Evolutionary conservation across 2,888 invertebrate species (phyloP), one percentile per base, ranked within the genome.

Genomic region (Subacronicta megacephala): DNA sequence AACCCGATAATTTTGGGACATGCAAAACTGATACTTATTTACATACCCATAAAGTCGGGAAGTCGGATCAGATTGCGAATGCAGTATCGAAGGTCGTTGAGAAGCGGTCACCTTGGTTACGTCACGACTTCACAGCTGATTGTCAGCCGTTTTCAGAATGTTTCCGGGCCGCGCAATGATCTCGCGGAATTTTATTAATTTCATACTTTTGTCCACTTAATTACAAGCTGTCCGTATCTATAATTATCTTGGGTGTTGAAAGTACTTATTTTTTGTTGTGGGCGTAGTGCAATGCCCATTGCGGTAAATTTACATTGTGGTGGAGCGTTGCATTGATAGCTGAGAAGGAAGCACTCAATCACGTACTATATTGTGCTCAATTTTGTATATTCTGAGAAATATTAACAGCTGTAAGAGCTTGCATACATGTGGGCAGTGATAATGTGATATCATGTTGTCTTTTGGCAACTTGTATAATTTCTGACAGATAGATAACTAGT

Each of bases 71-170:
- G 52, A 17, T 58, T 17, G 40, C 55, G n/a, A 4, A 29, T 46
- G 49, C 31, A 38, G 33, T 56, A 44, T 53, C 43, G 69, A 78
- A 81, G 79, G 79, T 62, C 74, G 36, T 20, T 51, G 17, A 37
- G 53, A 46, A 57, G 46, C 77, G 77, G 82, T 81, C 80, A 81
- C 78, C 80, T 82, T 80, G 40, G 60, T 72, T 71, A 65, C 79
- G 77, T 82, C 75, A 77, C 52, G 37, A 55, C n/a, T 12, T 53
- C 35, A 41, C 82, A 78, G 80, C 79, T 81, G 82, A 81, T 71
- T 65, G 52, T 57, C 58, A 47, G 46, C 13, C 26, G 65, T 23
- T 37, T 13, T 31, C 43, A 2, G n/a, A 42, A 29, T 33, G 45
- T n/a, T 73, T 75, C 75, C 69, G 62, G 54, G 12, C 40, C 38